These are phyloP conservation scores for Poeciliopsis infans DNA, from an alignment of 2,797 vertebrate species.

Conservation along the genomic window DNA sequence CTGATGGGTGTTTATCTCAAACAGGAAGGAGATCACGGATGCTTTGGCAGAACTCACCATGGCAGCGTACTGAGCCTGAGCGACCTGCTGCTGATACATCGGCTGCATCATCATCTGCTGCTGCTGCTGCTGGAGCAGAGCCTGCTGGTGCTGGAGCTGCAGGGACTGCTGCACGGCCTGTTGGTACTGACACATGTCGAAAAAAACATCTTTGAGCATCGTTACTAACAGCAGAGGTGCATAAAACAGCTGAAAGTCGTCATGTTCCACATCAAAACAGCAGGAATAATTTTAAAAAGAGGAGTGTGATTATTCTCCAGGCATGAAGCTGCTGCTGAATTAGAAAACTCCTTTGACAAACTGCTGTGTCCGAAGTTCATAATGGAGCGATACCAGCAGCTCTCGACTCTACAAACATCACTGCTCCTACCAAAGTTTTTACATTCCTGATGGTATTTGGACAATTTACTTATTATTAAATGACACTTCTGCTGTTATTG, in stretches of 20 bases:
- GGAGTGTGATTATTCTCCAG: neutral
- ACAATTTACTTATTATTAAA: neutral
- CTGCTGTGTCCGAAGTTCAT: neutral
- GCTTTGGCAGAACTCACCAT: conserved; percentile 82
- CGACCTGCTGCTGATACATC: conserved; percentile 60
- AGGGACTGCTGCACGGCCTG: conserved; percentile 78
- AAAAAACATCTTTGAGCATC: neutral
- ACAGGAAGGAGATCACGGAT: neutral
- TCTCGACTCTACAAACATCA: neutral
- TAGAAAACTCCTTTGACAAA: neutral
- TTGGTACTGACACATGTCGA: conserved; percentile 59
- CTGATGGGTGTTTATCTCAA: neutral
- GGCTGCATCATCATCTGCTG: conserved; percentile 67
- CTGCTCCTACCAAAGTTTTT: neutral
- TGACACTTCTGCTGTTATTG: too few species aligned
- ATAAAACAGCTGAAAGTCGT: neutral
- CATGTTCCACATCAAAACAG: neutral
- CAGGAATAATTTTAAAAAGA: neutral
- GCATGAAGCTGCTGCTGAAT: neutral
- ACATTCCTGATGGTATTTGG: neutral
- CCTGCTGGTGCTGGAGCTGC: conserved; percentile 71
- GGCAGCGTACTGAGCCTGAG: conserved; percentile 84
- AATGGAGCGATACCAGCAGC: neutral
- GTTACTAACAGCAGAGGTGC: neutral
- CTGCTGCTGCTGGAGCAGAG: conserved; percentile 63